phyloP scores from a whole-genome alignment of 2,797 vertebrate species.

The Morus bassanus region DNA sequence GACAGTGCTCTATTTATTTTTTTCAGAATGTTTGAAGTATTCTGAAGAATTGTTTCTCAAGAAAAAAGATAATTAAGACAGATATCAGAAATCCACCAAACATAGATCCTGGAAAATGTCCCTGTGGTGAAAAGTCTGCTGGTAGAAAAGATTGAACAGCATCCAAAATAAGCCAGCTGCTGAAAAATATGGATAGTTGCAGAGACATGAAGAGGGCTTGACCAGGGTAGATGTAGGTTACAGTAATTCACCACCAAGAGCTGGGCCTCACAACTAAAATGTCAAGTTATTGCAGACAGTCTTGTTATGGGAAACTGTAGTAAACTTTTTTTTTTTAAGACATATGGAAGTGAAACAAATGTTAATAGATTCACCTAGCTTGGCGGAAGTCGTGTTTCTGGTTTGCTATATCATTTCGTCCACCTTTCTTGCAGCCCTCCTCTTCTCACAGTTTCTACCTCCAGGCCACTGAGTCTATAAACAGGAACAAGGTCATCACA shows the following conservation, averaged over 20 bases:
- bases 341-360: constrained; percentile 49
- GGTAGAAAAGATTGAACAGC: background rate
- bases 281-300: constrained; percentile 16
- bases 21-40: background rate
- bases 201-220: background rate
- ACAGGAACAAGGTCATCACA: constrained; percentile 22
- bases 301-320: background rate
- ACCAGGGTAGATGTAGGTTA: background rate
- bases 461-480: constrained; percentile 3
- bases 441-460: background rate
- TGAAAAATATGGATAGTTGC: background rate
- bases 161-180: constrained; percentile 12
- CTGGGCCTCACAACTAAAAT: constrained; percentile 29
- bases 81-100: constrained; percentile 7
- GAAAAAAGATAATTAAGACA: background rate
- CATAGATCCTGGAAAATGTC: background rate
- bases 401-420: background rate
- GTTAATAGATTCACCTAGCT: constrained; percentile 51
- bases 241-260: background rate
- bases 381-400: background rate
- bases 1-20: background rate
- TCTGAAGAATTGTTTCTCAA: background rate
- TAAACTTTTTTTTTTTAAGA: constrained; percentile 2
- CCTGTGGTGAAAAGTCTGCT: background rate
- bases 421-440: background rate